Percentiles rank a stretch among this genome's conserved stretches.
Evolutionary conservation across 1,140 invertebrate species (phyloP).

Genomic region (Drosophila simulans): DNA sequence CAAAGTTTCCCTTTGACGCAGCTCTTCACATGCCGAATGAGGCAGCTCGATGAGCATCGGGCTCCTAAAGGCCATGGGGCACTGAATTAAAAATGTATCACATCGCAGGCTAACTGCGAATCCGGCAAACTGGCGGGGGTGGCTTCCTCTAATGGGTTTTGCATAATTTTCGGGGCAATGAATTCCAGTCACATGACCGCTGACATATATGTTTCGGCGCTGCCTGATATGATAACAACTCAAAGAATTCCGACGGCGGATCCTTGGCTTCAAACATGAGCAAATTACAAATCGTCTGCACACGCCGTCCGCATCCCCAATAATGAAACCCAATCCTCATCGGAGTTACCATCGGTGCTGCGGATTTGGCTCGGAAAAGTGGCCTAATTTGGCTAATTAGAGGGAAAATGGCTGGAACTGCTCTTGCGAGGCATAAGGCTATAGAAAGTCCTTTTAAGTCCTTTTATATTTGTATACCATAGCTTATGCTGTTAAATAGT

Average conservation of each 20-base stretch:
- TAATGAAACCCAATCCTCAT: slow-evolving; percentile 8
- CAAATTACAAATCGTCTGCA: slow-evolving; percentile 69
- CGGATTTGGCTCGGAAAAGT: neutral
- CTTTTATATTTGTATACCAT: too few species aligned
- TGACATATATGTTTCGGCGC: slow-evolving; percentile 37
- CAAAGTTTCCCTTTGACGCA: slow-evolving; percentile 52
- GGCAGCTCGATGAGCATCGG: slow-evolving; percentile 42
- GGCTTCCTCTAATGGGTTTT: slow-evolving; percentile 60
- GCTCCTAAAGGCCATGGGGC: slow-evolving; percentile 56
- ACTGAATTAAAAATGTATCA: slow-evolving; percentile 73
- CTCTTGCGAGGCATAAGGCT: too few species aligned
- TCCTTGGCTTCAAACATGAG: slow-evolving; percentile 35
- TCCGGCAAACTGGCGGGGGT: slow-evolving; percentile 6
- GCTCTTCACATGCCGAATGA: slow-evolving; percentile 37
- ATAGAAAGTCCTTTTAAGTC: neutral
- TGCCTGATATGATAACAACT: slow-evolving; percentile 67
- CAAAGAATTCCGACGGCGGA: slow-evolving; percentile 52
- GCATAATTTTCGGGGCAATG: slow-evolving; percentile 50
- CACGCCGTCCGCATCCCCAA: slow-evolving; percentile 12
- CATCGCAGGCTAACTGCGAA: slow-evolving; percentile 11
- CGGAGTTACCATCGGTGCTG: slow-evolving; percentile 11
- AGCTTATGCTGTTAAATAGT: too few species aligned
- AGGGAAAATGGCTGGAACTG: neutral
- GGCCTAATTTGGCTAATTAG: neutral
- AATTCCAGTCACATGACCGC: slow-evolving; percentile 70